Evolutionary conservation across 1,140 invertebrate species (phyloP), one percentile per base, ranked within the genome.

Genomic region (Babylonia areolata): DNA sequence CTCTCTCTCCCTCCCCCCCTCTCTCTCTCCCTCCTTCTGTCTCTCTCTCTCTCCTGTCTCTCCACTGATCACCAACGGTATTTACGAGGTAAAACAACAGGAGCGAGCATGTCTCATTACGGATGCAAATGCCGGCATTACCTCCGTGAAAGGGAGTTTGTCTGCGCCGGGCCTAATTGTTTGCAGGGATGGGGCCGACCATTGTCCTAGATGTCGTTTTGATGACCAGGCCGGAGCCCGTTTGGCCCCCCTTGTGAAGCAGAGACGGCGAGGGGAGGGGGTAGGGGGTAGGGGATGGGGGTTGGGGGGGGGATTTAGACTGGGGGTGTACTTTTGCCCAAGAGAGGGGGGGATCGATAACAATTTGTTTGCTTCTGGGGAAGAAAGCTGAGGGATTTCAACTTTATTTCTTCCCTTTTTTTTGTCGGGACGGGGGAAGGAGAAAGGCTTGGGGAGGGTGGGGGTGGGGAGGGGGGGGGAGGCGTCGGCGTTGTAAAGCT

Each of bases 201-300:
- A 42, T 73, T 84, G 82, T 84, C 69, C 64, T 84, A 75, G 82
- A 84, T 84, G 82, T 84, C 64, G 82, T 84, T 84, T 84, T 84
- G 82, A 84, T 84, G 82, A 84, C 78, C 28, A 58, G 1, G 33
- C 39, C 46, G 3, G 28, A 33, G 75, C 11, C 35, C 35, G 35
- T 1, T 77, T 77, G 37, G 17, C 75, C 75, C 75, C 71, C 35
- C 71, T 33, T 40, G 37, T 40, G 75, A 77, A 77, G 37, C 75
- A 5, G 20, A 37, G 37, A 35, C 11, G 6, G 37, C 3, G 37
- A 23, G 11, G 3, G 1, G 37, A 17, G 11, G 6, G 12, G 6
- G 35, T 40, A 15, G 12, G 73, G 28, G 73, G 20, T 9, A 23
- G 15, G 73, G 37, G 15, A 37, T 12, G 73, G 20, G 33, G 20